Evolutionary conservation across 2,888 invertebrate species (phyloP), one percentile per base, ranked within the genome.

Genomic region (Drosophila rellima): DNA sequence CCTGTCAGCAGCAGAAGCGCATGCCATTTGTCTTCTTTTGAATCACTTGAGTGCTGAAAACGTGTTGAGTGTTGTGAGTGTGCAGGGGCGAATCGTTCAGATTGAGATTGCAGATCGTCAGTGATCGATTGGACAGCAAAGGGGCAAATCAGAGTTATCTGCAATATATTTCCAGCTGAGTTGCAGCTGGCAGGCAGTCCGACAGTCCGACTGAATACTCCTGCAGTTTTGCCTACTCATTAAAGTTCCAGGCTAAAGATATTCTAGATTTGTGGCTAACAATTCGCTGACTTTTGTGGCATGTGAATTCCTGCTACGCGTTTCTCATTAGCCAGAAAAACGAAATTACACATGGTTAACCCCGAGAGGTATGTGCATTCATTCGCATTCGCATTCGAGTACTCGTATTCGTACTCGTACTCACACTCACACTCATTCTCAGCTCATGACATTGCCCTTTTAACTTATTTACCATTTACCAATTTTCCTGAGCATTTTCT

Each of bases 1-100:
- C 42, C 71, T 83, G 83, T 83, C 88, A 83, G 57, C 86, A 63
- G 35, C 88, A 86, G 69, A 57, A 82, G 78, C 70, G 64, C 40
- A 55, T 45, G 61, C 80, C 86, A 83, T 83, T 83, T 85, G 88
- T 83, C 82, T 83, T 88, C 59, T 11, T 29, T 69, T 59, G 64
- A 64, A 54, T 59, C 69, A 31, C 63, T 55, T 40, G 66, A 75
- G 80, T 66, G 72, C 64, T 70, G 82, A 62, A 70, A 70, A 70
- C 65, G 78, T 35, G 74, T 78, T 45, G 56, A 56, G 56, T 71
- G 66, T 70, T 79, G 48, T 48, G 74, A 51, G 74, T 78, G 77
- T 47, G 39, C 18, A 26, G 48, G 50, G 44, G 31, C 8, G 48
- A 56, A 33, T 45, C 62, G 33, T 56, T 37, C 33, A 56, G 60